These are phyloP conservation scores for Daubentonia madagascariensis DNA, from an alignment of 2,113 vertebrate genomes.

Conservation along the genomic window DNA sequence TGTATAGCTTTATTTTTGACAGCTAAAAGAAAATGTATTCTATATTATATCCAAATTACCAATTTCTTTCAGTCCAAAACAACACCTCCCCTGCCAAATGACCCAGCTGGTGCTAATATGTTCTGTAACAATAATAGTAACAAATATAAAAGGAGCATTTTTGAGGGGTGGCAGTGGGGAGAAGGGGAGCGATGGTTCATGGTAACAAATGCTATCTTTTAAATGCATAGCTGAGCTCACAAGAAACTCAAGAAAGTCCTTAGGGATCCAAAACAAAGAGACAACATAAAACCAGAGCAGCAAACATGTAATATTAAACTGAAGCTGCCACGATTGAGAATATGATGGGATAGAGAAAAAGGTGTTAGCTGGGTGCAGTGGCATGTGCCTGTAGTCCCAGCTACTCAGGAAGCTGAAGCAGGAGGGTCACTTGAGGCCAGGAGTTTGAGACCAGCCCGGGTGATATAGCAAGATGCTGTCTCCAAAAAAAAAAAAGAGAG, in stretches of 20 bases:
- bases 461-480: too few species aligned
- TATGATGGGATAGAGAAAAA: not conserved
- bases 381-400: too few species aligned
- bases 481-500: too few species aligned
- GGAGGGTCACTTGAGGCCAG: too few species aligned
- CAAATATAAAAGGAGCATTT: not conserved
- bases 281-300: not conserved
- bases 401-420: too few species aligned
- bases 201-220: not conserved
- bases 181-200: not conserved
- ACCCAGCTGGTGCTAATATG: not conserved
- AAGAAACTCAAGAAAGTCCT: not conserved
- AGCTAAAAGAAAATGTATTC: not conserved
- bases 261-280: not conserved
- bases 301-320: not conserved
- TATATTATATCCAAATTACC: not conserved
- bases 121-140: not conserved
- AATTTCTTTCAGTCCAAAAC: not conserved
- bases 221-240: not conserved
- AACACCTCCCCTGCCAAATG: not conserved
- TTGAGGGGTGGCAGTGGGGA: accelerated
- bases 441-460: too few species aligned
- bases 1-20: not conserved
- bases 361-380: not conserved
- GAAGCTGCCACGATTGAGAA: not conserved